phyloP scores from a whole-genome alignment of 1,140 invertebrate genomes.

The Radopholus similis region DNA sequence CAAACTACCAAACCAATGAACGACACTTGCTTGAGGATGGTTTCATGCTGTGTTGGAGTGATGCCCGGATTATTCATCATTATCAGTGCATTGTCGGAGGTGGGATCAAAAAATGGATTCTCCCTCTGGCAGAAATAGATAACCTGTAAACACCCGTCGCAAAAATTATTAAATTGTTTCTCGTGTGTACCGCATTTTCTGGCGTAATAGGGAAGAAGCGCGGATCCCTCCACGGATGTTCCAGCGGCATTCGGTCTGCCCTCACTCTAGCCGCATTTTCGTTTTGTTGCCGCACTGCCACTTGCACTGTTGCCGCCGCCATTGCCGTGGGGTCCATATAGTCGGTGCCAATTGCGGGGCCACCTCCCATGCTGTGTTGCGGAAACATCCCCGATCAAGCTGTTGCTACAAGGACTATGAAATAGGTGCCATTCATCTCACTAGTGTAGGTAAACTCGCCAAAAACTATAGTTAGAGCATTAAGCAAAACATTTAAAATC shows the following conservation, averaged over 20 bases:
- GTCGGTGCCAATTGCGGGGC: no score
- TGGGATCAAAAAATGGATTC: slow-evolving; percentile 91
- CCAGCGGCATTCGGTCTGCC: slow-evolving; percentile 12
- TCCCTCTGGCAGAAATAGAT: slow-evolving; percentile 90
- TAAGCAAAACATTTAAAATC: no score
- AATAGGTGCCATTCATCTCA: no score
- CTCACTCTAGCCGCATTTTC: neutral
- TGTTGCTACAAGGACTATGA: no score
- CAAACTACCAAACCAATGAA: slow-evolving; percentile 18
- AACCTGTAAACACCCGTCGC: slow-evolving; percentile 63
- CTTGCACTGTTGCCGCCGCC: neutral
- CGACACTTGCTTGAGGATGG: slow-evolving; percentile 26
- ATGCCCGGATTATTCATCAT: slow-evolving; percentile 80
- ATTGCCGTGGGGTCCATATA: neutral
- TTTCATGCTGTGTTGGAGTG: slow-evolving; percentile 64
- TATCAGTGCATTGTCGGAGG: slow-evolving; percentile 91
- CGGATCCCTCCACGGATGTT: slow-evolving; percentile 16
- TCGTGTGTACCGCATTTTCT: slow-evolving; percentile 15
- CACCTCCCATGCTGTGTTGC: no score
- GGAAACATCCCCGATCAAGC: no score
- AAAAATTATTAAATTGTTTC: slow-evolving; percentile 64
- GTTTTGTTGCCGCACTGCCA: no score
- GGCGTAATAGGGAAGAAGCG: slow-evolving; percentile 17
- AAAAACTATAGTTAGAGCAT: no score
- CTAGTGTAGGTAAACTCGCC: no score